These are phyloP conservation scores for Hyposmocoma kahamanoa DNA, from an alignment of 1,140 invertebrate genomes.

Conservation along the genomic window DNA sequence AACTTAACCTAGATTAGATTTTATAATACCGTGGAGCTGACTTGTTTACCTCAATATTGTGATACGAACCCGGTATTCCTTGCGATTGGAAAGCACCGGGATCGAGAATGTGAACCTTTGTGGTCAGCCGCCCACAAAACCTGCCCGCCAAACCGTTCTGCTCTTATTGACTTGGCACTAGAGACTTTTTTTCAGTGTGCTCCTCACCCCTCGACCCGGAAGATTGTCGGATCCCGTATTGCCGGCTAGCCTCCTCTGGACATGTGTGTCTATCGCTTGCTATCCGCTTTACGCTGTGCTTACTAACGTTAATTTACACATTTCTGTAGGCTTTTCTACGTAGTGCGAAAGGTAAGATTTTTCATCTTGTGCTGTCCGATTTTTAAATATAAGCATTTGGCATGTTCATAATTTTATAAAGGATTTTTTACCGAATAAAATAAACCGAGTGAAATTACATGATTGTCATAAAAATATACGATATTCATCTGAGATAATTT, in stretches of 20 bases:
- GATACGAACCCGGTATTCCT: too few relatives aligned
- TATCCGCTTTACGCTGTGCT: slow-evolving; percentile 55
- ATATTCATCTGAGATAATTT: too few relatives aligned
- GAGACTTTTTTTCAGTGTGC: slow-evolving; percentile 73
- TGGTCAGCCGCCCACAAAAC: slow-evolving; percentile 8
- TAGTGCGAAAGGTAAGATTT: slow-evolving; percentile 32
- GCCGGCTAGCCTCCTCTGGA: slow-evolving; percentile 67
- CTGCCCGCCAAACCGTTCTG: slow-evolving; percentile 47
- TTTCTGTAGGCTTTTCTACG: slow-evolving; percentile 16
- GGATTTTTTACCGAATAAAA: too few relatives aligned
- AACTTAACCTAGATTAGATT: background rate
- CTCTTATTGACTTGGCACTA: slow-evolving; percentile 70
- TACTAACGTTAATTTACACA: slow-evolving; percentile 7
- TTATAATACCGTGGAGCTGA: background rate
- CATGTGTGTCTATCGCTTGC: slow-evolving; percentile 53
- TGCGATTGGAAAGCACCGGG: too few relatives aligned
- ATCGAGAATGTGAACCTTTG: too few relatives aligned
- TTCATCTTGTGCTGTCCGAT: slow-evolving; percentile 17
- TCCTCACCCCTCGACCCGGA: slow-evolving; percentile 66
- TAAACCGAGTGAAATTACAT: too few relatives aligned
- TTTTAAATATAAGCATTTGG: background rate
- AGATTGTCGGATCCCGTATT: slow-evolving; percentile 53
- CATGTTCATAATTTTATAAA: background rate
- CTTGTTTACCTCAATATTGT: too few relatives aligned
- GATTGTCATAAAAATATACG: too few relatives aligned